Percentiles rank a stretch among this genome's conserved stretches.
These are phyloP conservation scores for Cladopsammia gracilis DNA, from an alignment of 64 coral and sea anemone genomes.

Conservation along the genomic window DNA sequence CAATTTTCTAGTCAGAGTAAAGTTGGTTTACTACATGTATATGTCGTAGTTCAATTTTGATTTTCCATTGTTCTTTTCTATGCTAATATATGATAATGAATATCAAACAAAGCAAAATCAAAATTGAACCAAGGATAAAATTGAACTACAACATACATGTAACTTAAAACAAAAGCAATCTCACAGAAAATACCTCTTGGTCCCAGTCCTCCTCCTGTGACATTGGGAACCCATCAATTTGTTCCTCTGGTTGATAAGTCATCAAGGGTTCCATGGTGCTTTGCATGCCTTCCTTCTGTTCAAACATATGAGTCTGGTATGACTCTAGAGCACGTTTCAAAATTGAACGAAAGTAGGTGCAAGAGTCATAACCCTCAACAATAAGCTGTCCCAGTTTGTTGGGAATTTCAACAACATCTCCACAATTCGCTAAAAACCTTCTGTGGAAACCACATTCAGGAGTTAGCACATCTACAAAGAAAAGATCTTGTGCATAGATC, in stretches of 20 bases:
- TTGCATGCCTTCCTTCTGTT: not conserved
- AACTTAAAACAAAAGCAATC: no score
- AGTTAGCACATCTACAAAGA: not conserved
- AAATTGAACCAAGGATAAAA: no score
- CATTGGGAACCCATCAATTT: not conserved
- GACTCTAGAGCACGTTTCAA: not conserved
- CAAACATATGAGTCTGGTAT: not conserved
- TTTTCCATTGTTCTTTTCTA: no score
- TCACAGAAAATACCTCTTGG: not conserved
- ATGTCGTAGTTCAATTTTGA: no score
- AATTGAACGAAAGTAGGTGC: not conserved
- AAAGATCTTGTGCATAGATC: constrained; percentile 6
- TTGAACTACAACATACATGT: no score
- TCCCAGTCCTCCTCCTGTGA: constrained; percentile 50
- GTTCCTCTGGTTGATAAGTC: not conserved
- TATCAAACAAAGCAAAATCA: no score
- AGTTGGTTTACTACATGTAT: no score
- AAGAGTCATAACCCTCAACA: not conserved
- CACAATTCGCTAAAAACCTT: not conserved
- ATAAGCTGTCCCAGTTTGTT: constrained; percentile 22
- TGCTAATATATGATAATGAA: no score
- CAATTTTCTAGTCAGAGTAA: no score
- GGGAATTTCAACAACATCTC: not conserved
- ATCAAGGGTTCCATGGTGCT: not conserved
- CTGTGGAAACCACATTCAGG: not conserved